Base-by-base conservation (phyloP, 2,113 vertebrate species). In the Muscicapa adusta region DNA sequence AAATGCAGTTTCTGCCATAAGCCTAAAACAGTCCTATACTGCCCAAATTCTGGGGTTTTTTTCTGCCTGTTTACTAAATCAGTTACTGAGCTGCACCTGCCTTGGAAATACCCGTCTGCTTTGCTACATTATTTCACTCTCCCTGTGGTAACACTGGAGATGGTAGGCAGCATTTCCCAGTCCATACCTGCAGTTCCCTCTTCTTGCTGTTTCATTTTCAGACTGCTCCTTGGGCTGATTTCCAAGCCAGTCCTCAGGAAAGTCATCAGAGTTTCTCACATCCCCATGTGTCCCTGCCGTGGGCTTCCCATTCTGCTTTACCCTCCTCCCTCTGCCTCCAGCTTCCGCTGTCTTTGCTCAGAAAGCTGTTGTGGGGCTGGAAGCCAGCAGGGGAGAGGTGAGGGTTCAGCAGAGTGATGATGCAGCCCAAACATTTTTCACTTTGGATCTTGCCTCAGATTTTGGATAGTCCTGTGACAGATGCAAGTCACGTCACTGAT, bases 271-370 rank as follows among this genome's bases (percentile, higher is more conserved):
- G 34, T 48, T 18, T 80, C 67, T 77, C 45, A 29, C 9, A 68
- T 56, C n/a, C 50, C 19, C 47, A 17, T 5, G 17, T 0, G 0
- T 40, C n/a, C 42, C 40, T 3, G 3, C 3, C 2, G 1, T 20
- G 51, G 68, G 36, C 24, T 70, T 83, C 42, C 29, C 13, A 22
- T 16, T 38, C 26, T 11, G 15, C 24, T 80, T 76, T n/a, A 60
- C 14, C 11, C 9, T 43, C 20, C n/a, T 83, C 26, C 9, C 12
- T 31, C 14, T 9, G 19, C 13, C 42, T 57, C 34, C 67, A 72
- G 58, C 26, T 61, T 33, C 23, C 9, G 14, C 31, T 34, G 24
- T 9, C 20, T 75, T 63, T 26, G 20, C 31, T 73, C 47, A 80
- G 84, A 63, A 83, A 83, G 8, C 34, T 33, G 16, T 5, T 42